These are phyloP conservation scores for Cepaea nemoralis DNA, from an alignment of 1,140 invertebrate genomes.

Conservation along the genomic window DNA sequence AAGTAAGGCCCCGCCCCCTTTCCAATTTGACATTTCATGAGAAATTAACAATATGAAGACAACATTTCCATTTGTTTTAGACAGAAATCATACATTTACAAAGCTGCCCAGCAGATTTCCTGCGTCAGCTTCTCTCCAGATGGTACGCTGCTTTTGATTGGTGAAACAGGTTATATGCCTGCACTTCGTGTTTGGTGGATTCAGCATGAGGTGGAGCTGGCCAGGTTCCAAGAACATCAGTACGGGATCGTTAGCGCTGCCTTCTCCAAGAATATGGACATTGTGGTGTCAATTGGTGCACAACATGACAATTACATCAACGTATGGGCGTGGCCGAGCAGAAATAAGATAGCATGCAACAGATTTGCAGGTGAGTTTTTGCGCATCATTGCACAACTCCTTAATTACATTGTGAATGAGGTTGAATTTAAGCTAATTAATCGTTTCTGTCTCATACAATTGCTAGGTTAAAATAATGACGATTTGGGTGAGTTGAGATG, in stretches of 20 bases:
- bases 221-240: slow-evolving; percentile 17
- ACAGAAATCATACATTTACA: slow-evolving; percentile 23
- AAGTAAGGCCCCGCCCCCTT: no score
- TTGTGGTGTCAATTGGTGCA: slow-evolving; percentile 17
- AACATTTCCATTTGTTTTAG: background rate
- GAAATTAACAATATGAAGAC: background rate
- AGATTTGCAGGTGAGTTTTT: slow-evolving; percentile 19
- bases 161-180: slow-evolving; percentile 16
- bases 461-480: no score
- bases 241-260: slow-evolving; percentile 24
- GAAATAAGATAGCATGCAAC: slow-evolving; percentile 13
- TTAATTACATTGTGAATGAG: no score
- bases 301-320: slow-evolving; percentile 13
- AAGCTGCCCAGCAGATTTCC: background rate
- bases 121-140: slow-evolving; percentile 29
- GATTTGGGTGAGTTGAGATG: no score
- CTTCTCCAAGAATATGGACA: slow-evolving; percentile 26
- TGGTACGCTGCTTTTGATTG: slow-evolving; percentile 23
- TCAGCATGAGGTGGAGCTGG: background rate
- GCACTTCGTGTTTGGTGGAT: slow-evolving; percentile 19
- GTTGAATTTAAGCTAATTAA: no score
- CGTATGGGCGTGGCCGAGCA: slow-evolving; percentile 23
- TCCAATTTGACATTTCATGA: background rate
- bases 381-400: no score
- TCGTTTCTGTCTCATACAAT: no score